These are phyloP conservation scores for Ichneumon xanthorius DNA, from an alignment of 2,888 invertebrate species.

Conservation along the genomic window DNA sequence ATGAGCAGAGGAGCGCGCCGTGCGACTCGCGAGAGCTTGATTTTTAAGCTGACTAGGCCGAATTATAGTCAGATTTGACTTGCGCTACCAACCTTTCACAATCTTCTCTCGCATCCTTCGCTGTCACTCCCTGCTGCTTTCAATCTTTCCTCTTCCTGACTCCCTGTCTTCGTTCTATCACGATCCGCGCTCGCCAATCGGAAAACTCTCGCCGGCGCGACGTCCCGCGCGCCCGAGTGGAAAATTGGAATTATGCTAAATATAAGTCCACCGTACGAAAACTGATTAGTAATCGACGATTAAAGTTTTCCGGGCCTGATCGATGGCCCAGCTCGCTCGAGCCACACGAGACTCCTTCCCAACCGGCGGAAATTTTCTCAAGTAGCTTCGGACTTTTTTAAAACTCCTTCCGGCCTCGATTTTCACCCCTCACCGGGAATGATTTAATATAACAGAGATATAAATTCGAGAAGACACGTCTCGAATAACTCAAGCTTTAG, in stretches of 20 bases:
- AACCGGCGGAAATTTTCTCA: neutral
- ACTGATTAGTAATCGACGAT: conserved; percentile 71
- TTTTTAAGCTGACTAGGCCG: conserved; percentile 77
- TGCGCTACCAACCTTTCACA: conserved; percentile 45
- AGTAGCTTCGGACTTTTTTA: conserved; percentile 23
- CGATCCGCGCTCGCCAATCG: conserved; percentile 39
- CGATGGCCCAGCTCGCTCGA: conserved; percentile 56
- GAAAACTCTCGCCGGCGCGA: conserved; percentile 20
- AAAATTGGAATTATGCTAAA: conserved; percentile 81
- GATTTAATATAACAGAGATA: neutral
- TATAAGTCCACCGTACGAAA: conserved; percentile 69
- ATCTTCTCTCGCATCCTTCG: conserved; percentile 50
- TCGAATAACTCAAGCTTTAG: neutral
- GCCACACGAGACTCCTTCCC: neutral
- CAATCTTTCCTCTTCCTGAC: conserved; percentile 49
- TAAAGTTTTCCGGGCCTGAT: conserved; percentile 67
- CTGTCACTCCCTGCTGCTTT: conserved; percentile 14
- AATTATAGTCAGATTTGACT: conserved; percentile 76
- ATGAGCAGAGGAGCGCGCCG: conserved; percentile 51
- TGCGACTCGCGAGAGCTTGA: too few relatives aligned
- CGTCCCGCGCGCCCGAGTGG: conserved; percentile 72
- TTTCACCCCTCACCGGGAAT: neutral
- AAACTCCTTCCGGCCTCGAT: conserved; percentile 13
- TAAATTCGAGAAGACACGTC: too few relatives aligned
- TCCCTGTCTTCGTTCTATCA: conserved; percentile 51